Conservation (phyloP, 2,888 invertebrate species). For the Geotrupes spiniger region DNA sequence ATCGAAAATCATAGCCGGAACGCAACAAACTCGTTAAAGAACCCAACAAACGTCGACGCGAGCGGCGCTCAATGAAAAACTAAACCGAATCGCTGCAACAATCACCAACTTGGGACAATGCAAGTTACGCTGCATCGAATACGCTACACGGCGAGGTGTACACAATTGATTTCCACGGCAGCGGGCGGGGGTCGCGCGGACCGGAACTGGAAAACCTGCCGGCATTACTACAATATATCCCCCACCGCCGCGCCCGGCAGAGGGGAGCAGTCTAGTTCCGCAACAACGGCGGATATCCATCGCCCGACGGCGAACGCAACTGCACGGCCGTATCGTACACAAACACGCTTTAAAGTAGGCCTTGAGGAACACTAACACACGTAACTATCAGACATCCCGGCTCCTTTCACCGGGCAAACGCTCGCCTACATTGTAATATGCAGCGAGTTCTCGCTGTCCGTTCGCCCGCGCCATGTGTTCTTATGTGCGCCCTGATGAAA, state of each 20-base stretch:
- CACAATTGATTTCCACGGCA: conserved; percentile 15
- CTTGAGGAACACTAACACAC: conserved; percentile 12
- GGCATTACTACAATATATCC: conserved; percentile 12
- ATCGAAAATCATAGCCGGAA: too few relatives aligned
- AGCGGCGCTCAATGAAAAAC: conserved; percentile 13
- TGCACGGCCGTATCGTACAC: conserved; percentile 1
- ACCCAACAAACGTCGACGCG: too few relatives aligned
- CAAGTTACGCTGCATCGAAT: conserved; percentile 12
- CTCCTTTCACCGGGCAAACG: not conserved
- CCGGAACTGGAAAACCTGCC: conserved; percentile 7
- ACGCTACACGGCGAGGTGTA: conserved; percentile 14
- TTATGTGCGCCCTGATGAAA: too few relatives aligned
- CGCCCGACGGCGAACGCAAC: conserved; percentile 1
- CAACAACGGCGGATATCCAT: conserved; percentile 3
- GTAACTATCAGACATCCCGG: conserved; percentile 7
- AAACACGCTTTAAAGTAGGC: conserved; percentile 13
- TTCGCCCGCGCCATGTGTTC: too few relatives aligned
- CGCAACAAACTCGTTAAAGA: too few relatives aligned
- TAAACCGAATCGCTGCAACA: conserved; percentile 15
- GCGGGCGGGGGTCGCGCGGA: conserved; percentile 5
- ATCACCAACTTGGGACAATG: conserved; percentile 16
- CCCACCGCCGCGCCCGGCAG: not conserved
- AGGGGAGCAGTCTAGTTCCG: not conserved
- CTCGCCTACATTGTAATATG: not conserved
- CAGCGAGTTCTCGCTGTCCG: too few relatives aligned